Evolutionary conservation across 2,888 invertebrate genomes (phyloP).

Genomic region (Acanthosepion pharaonis): DNA sequence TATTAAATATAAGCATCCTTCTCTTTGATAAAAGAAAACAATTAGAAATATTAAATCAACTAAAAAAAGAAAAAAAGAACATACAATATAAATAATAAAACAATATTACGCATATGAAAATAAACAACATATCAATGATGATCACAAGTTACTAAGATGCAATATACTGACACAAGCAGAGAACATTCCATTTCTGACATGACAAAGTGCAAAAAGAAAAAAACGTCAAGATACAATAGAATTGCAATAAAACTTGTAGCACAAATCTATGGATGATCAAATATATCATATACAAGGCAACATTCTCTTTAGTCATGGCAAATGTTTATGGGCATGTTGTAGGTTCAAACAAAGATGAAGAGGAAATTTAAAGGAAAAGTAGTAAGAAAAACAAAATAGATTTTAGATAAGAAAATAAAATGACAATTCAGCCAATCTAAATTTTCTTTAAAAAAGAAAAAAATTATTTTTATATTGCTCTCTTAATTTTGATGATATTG

Average conservation of each 20-base stretch:
- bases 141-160: not conserved
- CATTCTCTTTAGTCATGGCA: conserved; percentile 1
- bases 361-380: not conserved
- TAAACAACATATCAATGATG: too few relatives aligned
- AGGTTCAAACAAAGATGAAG: not conserved
- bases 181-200: not conserved
- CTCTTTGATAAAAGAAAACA: not conserved
- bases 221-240: too few relatives aligned
- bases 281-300: not conserved
- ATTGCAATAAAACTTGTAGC: not conserved
- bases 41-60: not conserved
- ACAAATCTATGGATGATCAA: not conserved
- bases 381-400: not conserved
- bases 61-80: not conserved
- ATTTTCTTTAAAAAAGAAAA: too few relatives aligned
- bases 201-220: not conserved
- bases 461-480: too few relatives aligned
- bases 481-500: too few relatives aligned
- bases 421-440: not conserved
- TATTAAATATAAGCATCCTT: not conserved
- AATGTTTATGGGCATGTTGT: not conserved
- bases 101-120: not conserved
- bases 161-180: not conserved
- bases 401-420: not conserved
- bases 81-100: not conserved